Base-by-base conservation (phyloP, 2,113 vertebrate genomes). In the Prolemur simus region DNA sequence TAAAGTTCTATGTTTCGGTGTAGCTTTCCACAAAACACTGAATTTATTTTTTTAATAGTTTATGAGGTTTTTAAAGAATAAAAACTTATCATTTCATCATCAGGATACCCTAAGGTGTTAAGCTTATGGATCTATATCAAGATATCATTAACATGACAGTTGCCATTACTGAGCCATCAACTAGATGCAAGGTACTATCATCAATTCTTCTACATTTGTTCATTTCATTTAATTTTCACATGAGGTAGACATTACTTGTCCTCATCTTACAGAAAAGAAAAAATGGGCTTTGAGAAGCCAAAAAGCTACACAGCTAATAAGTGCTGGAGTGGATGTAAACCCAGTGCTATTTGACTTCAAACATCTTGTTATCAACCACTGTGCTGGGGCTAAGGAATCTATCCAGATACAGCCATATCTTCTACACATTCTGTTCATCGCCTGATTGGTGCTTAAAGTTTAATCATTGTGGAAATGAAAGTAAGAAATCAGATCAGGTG, bases 381-480 rank as follows among this genome's bases (percentile, higher is more conserved):
- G 47, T 34, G 27, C 14, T 12, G 56, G 37, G 32, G 34, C 10
- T 9, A 83, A 78, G 54, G 39, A 91, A 84, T 80, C 76, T 8
- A n/a, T 13, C 14, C 6, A 74, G 73, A 56, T 13, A 52, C 12
- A 32, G 45, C 47, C 14, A 52, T 8, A 15, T 47, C 74, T 56
- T 91, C 56, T 85, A 64, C 85, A 74, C 42, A 71, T 32, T 74
- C 52, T 76, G 66, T 54, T 77, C 81, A 60, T 47, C 63, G 73
- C 66, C 52, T 91, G 49, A 81, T 74, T 88, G 68, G 34, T 88
- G 6, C 78, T 82, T 95, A 73, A 66, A 74, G 12, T 85, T 93
- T 91, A 90, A 95, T 95, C 92, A 84, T n/a, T 78, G 47, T 42
- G 84, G 88, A 89, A 82, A 86, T 71, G 66, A 94, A 93, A 76